phyloP scores from a whole-genome alignment of 2,113 vertebrate genomes.

The Nerophis ophidion region DNA sequence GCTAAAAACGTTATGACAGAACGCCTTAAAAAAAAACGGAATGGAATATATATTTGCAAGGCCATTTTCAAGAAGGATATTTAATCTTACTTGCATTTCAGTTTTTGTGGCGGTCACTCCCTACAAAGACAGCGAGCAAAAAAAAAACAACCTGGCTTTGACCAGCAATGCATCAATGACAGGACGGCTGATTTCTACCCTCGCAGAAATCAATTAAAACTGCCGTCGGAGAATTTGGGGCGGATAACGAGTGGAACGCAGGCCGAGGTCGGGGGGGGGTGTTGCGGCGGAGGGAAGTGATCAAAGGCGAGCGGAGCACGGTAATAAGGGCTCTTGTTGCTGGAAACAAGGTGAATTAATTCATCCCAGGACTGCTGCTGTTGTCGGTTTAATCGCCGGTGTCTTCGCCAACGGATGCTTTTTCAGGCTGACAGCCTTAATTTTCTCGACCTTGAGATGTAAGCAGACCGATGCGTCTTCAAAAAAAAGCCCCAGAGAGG shows the following conservation, averaged over 20 bases:
- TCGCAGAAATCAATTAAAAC: constrained; percentile 54
- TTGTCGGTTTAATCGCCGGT: constrained; percentile 33
- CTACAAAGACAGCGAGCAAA: constrained; percentile 16
- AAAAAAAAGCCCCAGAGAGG: constrained; percentile 33
- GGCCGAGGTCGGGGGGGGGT: neutral
- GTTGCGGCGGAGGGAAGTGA: constrained; percentile 14
- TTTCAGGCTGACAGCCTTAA: constrained; percentile 28
- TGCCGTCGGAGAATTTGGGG: constrained; percentile 24
- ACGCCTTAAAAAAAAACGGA: too few relatives aligned
- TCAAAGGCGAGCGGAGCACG: constrained; percentile 28
- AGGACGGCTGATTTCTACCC: constrained; percentile 34
- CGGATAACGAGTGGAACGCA: constrained; percentile 12
- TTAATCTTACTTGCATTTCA: too few relatives aligned
- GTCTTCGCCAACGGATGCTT: constrained; percentile 20
- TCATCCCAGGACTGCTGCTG: constrained; percentile 33
- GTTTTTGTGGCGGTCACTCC: too few relatives aligned
- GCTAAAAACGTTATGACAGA: too few relatives aligned
- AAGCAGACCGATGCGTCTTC: constrained; percentile 27
- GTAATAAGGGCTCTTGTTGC: constrained; percentile 28
- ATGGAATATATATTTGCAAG: too few relatives aligned
- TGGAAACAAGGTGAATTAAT: constrained; percentile 32
- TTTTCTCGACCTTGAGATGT: constrained; percentile 16
- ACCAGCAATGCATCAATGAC: constrained; percentile 36
- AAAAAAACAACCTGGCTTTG: constrained; percentile 27
- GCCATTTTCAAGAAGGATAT: too few relatives aligned